Evolutionary conservation across 2,888 invertebrate species (phyloP), one percentile per base, ranked within the genome.

Genomic region (Drosophila peninsularis): DNA sequence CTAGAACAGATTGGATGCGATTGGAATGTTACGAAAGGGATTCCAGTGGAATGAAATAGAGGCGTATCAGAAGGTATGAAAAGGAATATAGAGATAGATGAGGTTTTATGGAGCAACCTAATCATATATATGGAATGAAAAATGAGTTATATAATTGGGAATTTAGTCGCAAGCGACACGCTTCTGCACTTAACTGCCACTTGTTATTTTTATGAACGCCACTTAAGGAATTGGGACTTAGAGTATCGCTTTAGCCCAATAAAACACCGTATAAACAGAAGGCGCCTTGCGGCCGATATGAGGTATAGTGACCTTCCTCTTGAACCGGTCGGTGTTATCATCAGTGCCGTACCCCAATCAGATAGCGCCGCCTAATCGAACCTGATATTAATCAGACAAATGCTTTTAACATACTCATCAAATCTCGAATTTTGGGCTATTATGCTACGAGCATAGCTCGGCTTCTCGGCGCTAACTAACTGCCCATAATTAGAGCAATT

Each of bases 401-500:
- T 36, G 39, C 34, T 45, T 44, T 19, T 34, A 32, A 42, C 32
- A 67, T 24, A 11, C 53, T 36, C 61, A 37, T 24, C 84, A 70
- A 84, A 88, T 79, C 55, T 57, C 44, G 50, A 67, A 41, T 41
- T 57, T 47, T 49, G 19, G 32, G 55, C 50, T 27, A 27, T 44
- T 21, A 19, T 47, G 32, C 41, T 34, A 14, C 34, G 69, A n/a
- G 67, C 81, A 82, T 88, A 75, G 44, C 13, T 24, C 36, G 56
- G 17, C 19, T 39, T 37, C 34, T 36, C 36, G 56, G 39, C 37
- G 37, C 42, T 60, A 57, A 56, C 32, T 67, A 85, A 82, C 85
- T 75, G 58, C 57, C 36, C 65, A 17, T 69, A 76, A 83, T 87
- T 80, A 73, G 78, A 66, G 63, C 61, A 78, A 64, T 72, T 19